These are phyloP conservation scores for Deilephila porcellus DNA, from an alignment of 2,888 invertebrate species.

Conservation along the genomic window DNA sequence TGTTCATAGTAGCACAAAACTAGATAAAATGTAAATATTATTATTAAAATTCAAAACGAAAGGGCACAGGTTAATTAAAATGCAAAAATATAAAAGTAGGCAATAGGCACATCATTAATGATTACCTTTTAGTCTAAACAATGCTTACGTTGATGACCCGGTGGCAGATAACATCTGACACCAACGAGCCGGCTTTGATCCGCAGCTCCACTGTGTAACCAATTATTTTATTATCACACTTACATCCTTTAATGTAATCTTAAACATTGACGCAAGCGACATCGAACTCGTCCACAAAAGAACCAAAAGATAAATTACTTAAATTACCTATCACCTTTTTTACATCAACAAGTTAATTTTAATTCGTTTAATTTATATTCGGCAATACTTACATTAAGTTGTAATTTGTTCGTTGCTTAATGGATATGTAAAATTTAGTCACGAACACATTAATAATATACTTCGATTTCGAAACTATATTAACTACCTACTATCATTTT, in stretches of 20 bases:
- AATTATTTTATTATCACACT: conserved; percentile 2
- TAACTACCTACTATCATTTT: too few relatives aligned
- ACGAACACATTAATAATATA: neutral
- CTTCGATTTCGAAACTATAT: neutral
- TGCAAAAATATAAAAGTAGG: neutral
- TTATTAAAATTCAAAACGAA: neutral
- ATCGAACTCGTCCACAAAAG: conserved; percentile 5
- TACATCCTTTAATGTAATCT: conserved; percentile 14
- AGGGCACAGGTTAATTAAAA: neutral
- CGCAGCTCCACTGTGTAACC: neutral
- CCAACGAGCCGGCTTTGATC: conserved; percentile 17
- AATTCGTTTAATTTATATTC: conserved; percentile 6
- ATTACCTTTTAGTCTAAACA: conserved; percentile 12
- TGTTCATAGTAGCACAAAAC: neutral
- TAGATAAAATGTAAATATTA: neutral
- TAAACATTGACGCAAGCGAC: neutral
- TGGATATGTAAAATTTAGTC: conserved; percentile 1
- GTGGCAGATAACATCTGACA: conserved; percentile 38
- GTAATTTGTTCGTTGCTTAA: neutral
- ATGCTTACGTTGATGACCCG: conserved; percentile 29
- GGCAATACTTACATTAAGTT: neutral
- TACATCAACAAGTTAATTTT: neutral
- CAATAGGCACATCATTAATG: conserved; percentile 10
- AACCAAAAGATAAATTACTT: neutral
- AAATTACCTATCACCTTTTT: neutral